A percentile compares a stretch with the other conserved stretches of the same genome.
phyloP scores from a whole-genome alignment of 2,888 invertebrate genomes.

The Macrophya annulata region DNA sequence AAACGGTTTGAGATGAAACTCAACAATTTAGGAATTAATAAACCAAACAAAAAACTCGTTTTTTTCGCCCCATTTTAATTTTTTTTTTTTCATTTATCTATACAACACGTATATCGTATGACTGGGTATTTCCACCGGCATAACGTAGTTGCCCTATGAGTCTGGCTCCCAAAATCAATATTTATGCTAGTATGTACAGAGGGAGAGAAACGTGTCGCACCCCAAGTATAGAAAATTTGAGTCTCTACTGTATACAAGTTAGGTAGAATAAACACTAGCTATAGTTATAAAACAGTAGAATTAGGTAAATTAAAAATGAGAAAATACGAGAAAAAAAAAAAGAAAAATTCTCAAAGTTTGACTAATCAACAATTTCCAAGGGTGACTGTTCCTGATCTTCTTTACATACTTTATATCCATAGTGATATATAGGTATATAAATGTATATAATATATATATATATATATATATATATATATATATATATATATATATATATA shows the following conservation, averaged over 20 bases:
- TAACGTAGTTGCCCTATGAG: constrained; percentile 11
- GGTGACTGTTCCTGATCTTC: neutral
- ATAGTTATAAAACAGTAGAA: neutral
- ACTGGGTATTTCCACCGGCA: constrained; percentile 7
- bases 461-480: neutral
- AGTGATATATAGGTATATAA: no score
- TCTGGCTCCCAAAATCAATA: constrained; percentile 41
- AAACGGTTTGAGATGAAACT: neutral
- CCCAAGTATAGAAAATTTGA: constrained; percentile 39
- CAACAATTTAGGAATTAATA: neutral
- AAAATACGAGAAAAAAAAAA: neutral
- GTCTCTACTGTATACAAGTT: neutral
- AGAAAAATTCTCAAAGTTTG: neutral
- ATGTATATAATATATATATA: neutral
- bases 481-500: neutral
- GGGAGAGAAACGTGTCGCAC: constrained; percentile 12
- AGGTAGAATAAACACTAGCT: neutral
- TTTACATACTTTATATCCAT: neutral
- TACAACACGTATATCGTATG: neutral
- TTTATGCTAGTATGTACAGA: constrained; percentile 4
- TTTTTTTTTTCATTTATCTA: neutral
- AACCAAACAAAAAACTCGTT: neutral
- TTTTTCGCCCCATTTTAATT: neutral
- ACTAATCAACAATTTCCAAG: no score
- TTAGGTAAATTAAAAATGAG: neutral